phyloP scores from a whole-genome alignment of 2,113 vertebrate species.

The Cinclus cinclus region DNA sequence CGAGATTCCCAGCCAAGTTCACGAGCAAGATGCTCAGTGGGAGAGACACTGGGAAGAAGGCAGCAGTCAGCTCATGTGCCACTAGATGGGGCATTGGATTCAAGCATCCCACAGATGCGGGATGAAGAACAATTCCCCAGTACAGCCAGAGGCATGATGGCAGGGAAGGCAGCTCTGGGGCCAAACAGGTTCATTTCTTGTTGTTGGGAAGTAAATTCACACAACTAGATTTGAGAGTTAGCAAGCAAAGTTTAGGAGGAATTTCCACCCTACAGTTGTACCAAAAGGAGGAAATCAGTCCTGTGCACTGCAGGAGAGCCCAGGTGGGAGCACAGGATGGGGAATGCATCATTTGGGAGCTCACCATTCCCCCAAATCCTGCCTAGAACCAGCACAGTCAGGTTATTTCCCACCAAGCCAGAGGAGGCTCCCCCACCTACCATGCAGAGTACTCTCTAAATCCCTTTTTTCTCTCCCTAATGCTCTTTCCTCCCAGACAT shows the following conservation, averaged over 20 bases:
- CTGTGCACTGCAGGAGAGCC: neutral
- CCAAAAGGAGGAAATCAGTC: neutral
- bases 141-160: rapidly evolving
- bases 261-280: neutral
- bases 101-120: neutral
- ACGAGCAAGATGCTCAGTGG: rapidly evolving
- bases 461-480: neutral
- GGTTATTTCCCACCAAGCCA: neutral
- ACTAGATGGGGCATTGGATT: conserved; percentile 38
- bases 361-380: neutral
- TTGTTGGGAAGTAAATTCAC: neutral
- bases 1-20: neutral
- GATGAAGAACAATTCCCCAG: neutral
- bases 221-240: neutral
- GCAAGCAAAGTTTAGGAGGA: neutral
- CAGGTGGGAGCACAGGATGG: neutral
- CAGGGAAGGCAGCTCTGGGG: neutral
- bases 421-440: neutral
- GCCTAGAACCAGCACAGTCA: neutral
- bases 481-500: conserved; percentile 50
- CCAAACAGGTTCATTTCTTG: rapidly evolving
- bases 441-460: neutral
- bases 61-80: conserved; percentile 1
- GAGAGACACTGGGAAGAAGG: neutral
- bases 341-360: neutral